Evolutionary conservation across 2,113 vertebrate species (phyloP), one percentile per base, ranked within the genome.

Genomic region (Ammodytes marinus): DNA sequence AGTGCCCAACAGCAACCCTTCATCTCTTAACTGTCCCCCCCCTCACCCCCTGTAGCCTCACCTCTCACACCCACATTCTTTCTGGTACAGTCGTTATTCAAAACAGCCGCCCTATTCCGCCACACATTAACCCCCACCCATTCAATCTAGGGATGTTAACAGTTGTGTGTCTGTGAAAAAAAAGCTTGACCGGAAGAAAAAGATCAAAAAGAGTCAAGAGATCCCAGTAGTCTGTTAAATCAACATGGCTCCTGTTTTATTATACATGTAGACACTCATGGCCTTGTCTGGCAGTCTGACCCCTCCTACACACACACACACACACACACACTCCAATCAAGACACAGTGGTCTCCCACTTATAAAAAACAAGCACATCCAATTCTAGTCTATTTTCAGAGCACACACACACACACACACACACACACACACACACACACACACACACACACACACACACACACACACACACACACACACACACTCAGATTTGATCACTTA

Each of bases 151-250:
- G 59, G 82, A 77, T 77, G 82, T 91, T 92, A 83, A 87, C 71
- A 82, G 70, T 78, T 80, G 72, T 79, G 77, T 86, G 83, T 46
- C 78, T 82, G 68, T 85, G 40, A 60, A 57, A 63, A 61, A 80
- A 60, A 71, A 63, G 11, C n/a, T 3, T 2, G 60, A 39, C 65
- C 0, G n/a, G 73, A 86, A 88, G 83, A 64, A 55, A 78, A 67
- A 90, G 89, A 90, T 93, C 89, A 93, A 91, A 92, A 90, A 86
- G 88, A 80, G 13, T 12, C 2, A 47, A 59, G 78, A 84, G 80
- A 87, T 86, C 85, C 86, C 86, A 79, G 89, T 54, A 87, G 88
- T 91, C 86, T 89, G 91, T 93, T 91, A 93, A 93, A 92, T 86
- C 92, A 91, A 91, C 89, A 90, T 85, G 91, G 72, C 77, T 90